Evolutionary conservation across 2,113 vertebrate species (phyloP).

Genomic region (Oriolus oriolus): DNA sequence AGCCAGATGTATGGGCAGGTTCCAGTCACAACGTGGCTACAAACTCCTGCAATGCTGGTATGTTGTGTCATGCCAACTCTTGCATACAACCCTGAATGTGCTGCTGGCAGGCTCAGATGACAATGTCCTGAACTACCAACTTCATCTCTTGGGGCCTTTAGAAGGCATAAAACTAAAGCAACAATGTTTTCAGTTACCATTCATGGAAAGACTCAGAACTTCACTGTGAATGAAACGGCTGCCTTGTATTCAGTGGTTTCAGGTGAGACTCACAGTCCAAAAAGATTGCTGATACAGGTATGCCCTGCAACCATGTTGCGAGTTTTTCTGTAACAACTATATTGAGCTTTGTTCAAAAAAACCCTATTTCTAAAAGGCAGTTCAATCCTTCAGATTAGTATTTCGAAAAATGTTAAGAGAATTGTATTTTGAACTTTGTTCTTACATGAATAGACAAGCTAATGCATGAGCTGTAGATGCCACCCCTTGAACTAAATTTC

Average conservation of each 20-base stretch:
- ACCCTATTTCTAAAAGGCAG: background rate
- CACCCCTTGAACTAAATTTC: background rate
- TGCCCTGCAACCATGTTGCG: rapidly evolving
- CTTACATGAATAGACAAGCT: background rate
- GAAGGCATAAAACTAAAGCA: background rate
- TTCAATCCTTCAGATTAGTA: background rate
- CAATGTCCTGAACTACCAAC: background rate
- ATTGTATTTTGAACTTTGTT: background rate
- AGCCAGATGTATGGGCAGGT: background rate
- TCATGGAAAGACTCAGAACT: background rate
- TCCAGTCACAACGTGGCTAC: background rate
- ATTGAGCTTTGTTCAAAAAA: background rate
- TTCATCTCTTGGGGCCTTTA: background rate
- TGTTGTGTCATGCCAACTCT: background rate
- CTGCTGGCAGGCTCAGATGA: background rate
- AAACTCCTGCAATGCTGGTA: background rate
- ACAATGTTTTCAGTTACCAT: background rate
- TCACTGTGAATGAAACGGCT: background rate
- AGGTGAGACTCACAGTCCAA: background rate
- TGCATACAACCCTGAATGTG: background rate
- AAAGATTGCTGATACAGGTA: background rate
- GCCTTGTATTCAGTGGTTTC: background rate
- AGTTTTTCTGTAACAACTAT: background rate
- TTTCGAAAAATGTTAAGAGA: background rate
- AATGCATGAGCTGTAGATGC: background rate